Evolutionary conservation across 2,888 invertebrate species (phyloP), one percentile per base, ranked within the genome.

Genomic region (Stictocephala bisonia): DNA sequence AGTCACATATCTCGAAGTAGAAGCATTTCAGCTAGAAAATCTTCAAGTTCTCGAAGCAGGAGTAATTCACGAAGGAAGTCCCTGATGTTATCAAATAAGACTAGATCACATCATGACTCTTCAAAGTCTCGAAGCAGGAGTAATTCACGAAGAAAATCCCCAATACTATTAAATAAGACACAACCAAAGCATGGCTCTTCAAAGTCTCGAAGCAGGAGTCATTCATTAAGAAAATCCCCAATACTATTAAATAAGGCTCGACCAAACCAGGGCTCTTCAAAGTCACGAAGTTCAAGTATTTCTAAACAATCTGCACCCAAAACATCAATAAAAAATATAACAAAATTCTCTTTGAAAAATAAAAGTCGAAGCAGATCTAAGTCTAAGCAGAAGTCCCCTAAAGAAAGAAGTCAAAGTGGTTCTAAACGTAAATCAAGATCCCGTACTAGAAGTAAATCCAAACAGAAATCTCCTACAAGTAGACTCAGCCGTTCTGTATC

Each of bases 401-500:
- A 44, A 44, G n/a, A 26, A 18, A n/a, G 41, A 22, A 79, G 78
- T 27, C 80, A 80, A 2, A 81, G 77, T 51, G 78, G 78, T 24
- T 79, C 80, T 2, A 56, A 56, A 77, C 72, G 67, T 6, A 81
- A 24, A 72, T 70, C 74, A 83, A 85, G 84, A 7, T 86, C 85
- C 15, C 87, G 87, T 71, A 75, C 67, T 73, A 81, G 85, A 51
- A 87, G 87, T 79, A 85, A 86, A 22, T 58, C 70, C 22, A 50
- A 29, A 15, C 22, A 11, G 40, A 71, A 56, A 0, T 88, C 48
- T n/a, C 73, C 76, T 18, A 68, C 72, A 58, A 70, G 70, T 29
- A 56, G 56, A 20, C 72, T 72, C 35, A 74, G 73, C 20, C 69
- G 68, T 24, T 72, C 73, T 26, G 51, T 40, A 15, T 53, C 69